Percentiles rank a stretch among this genome's conserved stretches.
phyloP scores from a whole-genome alignment of 92 coral and sea anemone species.

The Virgularia gustaviana region DNA sequence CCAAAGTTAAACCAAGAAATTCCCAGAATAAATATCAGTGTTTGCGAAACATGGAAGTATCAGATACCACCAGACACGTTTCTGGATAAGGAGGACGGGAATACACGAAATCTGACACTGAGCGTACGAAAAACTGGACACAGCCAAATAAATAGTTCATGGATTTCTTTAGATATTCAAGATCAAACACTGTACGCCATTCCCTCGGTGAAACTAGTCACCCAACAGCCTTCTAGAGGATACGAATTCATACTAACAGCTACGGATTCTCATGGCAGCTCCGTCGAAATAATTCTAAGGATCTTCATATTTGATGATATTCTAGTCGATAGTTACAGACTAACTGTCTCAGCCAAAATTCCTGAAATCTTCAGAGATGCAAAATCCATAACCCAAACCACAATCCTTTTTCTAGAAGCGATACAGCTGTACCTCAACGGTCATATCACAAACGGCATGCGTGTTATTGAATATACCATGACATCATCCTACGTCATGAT shows the following conservation, averaged over 20 bases:
- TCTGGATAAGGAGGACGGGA: constrained; percentile 66
- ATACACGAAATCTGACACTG: constrained; percentile 59
- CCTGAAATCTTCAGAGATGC: constrained; percentile 7
- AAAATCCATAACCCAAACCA: neutral
- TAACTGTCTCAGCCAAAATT: constrained; percentile 7
- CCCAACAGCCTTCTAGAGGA: neutral
- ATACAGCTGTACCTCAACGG: constrained; percentile 33
- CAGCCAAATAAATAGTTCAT: constrained; percentile 16
- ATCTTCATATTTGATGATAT: constrained; percentile 25
- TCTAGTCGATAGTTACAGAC: constrained; percentile 23
- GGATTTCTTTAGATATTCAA: constrained; percentile 37
- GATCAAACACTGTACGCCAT: constrained; percentile 57
- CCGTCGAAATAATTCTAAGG: constrained; percentile 3
- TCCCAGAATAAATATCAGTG: constrained; percentile 1
- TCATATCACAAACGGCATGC: neutral
- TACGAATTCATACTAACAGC: constrained; percentile 22
- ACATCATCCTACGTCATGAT: constrained; percentile 14
- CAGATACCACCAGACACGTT: constrained; percentile 52
- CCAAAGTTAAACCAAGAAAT: constrained; percentile 24
- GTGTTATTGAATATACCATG: constrained; percentile 13
- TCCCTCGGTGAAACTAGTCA: constrained; percentile 11
- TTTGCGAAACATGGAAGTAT: constrained; percentile 27
- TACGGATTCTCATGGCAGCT: constrained; percentile 31
- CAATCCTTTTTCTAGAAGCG: constrained; percentile 28
- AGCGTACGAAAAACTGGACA: constrained; percentile 43